Conservation (phyloP, 2,113 vertebrate species). For the Lepus americanus region DNA sequence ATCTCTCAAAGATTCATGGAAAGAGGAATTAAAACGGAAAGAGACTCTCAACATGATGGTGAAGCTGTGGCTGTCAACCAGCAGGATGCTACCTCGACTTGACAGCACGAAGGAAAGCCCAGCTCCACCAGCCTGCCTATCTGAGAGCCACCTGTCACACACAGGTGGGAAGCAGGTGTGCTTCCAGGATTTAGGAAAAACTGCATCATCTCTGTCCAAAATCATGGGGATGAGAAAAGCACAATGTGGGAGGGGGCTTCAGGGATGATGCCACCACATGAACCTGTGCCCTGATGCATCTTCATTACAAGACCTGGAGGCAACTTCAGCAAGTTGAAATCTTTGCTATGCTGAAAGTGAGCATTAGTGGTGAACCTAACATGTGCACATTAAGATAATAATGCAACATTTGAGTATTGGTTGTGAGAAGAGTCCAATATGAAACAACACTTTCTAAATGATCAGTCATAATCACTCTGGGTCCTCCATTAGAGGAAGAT, state of each 20-base stretch:
- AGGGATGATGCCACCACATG: neutral
- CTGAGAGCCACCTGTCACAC: conserved; percentile 78
- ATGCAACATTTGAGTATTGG: neutral
- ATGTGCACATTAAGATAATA: neutral
- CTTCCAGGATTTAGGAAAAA: conserved; percentile 32
- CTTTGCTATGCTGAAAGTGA: neutral
- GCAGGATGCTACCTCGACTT: conserved; percentile 59
- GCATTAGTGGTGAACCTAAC: neutral
- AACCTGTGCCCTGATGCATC: neutral
- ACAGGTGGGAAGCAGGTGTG: conserved; percentile 64
- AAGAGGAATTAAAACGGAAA: conserved; percentile 17
- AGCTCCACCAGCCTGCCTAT: conserved; percentile 74
- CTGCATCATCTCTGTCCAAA: neutral
- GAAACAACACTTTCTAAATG: neutral
- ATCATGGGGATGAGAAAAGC: neutral
- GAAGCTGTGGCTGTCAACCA: conserved; percentile 68
- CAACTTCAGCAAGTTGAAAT: neutral
- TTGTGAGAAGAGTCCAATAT: neutral
- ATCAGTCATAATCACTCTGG: neutral
- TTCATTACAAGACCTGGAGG: neutral
- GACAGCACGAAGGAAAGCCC: conserved; percentile 77
- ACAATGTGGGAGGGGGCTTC: neutral
- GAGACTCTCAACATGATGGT: conserved; percentile 60
- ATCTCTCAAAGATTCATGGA: conserved; percentile 50
- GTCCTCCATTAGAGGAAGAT: neutral